Base-by-base conservation (phyloP, 2,113 vertebrate species). In the Gadus macrocephalus region DNA sequence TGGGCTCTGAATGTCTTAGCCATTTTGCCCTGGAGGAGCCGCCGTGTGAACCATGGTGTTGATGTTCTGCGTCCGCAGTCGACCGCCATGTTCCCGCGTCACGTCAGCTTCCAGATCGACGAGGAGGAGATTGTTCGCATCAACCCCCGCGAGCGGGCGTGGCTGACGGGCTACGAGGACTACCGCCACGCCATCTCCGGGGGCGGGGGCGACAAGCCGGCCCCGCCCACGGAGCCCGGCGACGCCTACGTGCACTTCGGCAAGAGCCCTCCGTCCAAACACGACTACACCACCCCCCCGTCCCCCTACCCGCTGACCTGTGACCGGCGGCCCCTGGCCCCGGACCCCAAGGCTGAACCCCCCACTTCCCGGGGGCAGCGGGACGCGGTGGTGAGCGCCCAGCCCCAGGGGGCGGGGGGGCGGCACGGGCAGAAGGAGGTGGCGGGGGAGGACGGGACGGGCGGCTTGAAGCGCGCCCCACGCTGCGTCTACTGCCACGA, bases 101-200 rank as follows among this genome's bases (percentile, higher is more conserved):
- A 95, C 2, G 91, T 95, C 85, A 94, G 90, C 86, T 95, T 98
- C 75, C 95, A 92, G 0, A 88, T 95, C 0, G 96, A 96, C 1
- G 95, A 96, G 0, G 95, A 98, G 68, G 96, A 97, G 82, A 93
- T 97, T 0, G 94, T 96, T 3, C 94, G 94, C 68, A 96, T 98
- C 87, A 97, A 96, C 82, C 95, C 95, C 6, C 88, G 94, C 5
- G 95, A 98, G 79, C 93, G 93, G 67, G 88, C 92, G 77, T 98
- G 96, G 97, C 89, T 98, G 83, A 96, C 94, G 0, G 94, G 96
- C 38, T 98, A 98, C 0, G 97, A 93, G 91, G 97, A 98, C 75
- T 98, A 98, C 76, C 92, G 96, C 25, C 94, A 96, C 16, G 93
- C 94, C 19, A 93, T 92, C 0, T 12, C 42, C 42, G 12, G 42